phyloP scores from a whole-genome alignment of 2,888 invertebrate genomes.

The Ichneumon xanthorius region DNA sequence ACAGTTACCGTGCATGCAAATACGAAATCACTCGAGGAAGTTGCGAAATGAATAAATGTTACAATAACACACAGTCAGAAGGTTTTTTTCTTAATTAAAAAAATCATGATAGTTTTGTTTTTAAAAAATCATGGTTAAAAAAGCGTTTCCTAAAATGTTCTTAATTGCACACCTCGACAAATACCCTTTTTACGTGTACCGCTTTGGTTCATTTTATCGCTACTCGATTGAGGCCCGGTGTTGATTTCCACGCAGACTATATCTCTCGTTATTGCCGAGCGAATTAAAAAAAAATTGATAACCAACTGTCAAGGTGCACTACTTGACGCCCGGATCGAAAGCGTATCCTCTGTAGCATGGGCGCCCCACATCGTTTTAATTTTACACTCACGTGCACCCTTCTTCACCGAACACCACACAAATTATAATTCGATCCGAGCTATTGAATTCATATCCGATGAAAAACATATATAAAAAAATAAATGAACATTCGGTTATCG shows the following conservation, averaged over 20 bases:
- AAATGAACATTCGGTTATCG: constrained; percentile 3
- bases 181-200: not conserved
- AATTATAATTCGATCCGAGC: constrained; percentile 14
- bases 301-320: not conserved
- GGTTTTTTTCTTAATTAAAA: too few relatives aligned
- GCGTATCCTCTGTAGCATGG: not conserved
- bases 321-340: not conserved
- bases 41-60: not conserved
- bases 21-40: not conserved
- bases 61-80: not conserved
- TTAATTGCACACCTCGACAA: not conserved
- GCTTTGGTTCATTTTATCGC: not conserved
- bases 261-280: not conserved
- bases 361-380: not conserved
- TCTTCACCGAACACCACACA: not conserved
- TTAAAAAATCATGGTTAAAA: not conserved
- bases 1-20: not conserved
- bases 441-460: constrained; percentile 1
- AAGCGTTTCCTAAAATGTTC: not conserved
- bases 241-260: not conserved
- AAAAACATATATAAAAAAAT: not conserved
- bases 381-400: not conserved
- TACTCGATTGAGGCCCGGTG: not conserved
- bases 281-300: not conserved
- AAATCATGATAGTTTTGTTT: too few relatives aligned